A percentile compares a stretch with the other conserved stretches of the same genome.
These are phyloP conservation scores for Poecilia latipinna DNA, from an alignment of 2,113 vertebrate genomes.

Conservation along the genomic window DNA sequence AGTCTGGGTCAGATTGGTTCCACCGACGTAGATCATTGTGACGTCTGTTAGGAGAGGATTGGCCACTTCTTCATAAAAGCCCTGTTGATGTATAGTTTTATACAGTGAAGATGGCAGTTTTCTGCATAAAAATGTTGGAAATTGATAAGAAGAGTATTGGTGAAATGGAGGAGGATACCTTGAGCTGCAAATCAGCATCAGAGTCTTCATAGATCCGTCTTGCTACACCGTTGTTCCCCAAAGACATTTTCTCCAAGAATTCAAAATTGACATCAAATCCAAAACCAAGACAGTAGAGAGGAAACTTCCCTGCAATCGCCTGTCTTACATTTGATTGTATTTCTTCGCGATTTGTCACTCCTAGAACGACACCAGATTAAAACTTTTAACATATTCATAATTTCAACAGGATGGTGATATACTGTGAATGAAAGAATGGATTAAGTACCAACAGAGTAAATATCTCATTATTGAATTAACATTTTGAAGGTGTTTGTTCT, in stretches of 20 bases:
- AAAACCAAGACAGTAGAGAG: slow-evolving; percentile 88
- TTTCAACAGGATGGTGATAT: not conserved
- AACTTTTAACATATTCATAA: not conserved
- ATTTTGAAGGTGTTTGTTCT: not conserved
- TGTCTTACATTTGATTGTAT: slow-evolving; percentile 81
- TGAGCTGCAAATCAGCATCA: slow-evolving; percentile 83
- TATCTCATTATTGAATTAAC: too few species aligned
- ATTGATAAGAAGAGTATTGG: not conserved
- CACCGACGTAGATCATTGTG: slow-evolving; percentile 75
- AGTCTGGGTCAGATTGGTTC: slow-evolving; percentile 81
- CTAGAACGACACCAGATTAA: slow-evolving; percentile 60
- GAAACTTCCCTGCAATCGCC: slow-evolving; percentile 79
- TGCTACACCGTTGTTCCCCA: slow-evolving; percentile 82
- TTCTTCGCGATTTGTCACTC: slow-evolving; percentile 72
- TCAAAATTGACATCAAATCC: slow-evolving; percentile 84
- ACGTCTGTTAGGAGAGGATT: slow-evolving; percentile 83
- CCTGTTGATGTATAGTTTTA: slow-evolving; percentile 66
- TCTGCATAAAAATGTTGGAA: too few species aligned
- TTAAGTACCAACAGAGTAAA: too few species aligned
- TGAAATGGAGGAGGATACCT: slow-evolving; percentile 65
- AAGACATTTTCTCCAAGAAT: slow-evolving; percentile 85
- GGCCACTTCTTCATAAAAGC: slow-evolving; percentile 87
- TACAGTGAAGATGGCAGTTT: too few species aligned
- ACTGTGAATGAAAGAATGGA: not conserved
- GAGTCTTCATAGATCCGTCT: slow-evolving; percentile 85